Evolutionary conservation across 2,113 vertebrate genomes (phyloP).

Genomic region (Microcebus tavaratra): DNA sequence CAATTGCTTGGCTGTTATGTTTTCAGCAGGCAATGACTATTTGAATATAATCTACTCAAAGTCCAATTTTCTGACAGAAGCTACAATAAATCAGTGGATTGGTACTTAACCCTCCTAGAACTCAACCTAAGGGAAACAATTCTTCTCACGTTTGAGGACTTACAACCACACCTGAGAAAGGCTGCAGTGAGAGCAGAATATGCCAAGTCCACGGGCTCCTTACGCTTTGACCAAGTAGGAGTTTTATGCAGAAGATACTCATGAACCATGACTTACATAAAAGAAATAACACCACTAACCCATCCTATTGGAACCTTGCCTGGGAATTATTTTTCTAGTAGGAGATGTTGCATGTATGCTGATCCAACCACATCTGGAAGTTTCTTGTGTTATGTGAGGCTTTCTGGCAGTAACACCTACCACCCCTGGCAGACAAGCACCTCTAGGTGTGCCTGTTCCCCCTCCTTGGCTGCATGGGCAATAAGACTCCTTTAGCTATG

Average conservation of each 20-base stretch:
- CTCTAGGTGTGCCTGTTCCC: background rate
- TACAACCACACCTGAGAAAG: background rate
- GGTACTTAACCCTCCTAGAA: background rate
- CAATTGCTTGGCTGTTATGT: background rate
- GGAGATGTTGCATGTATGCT: background rate
- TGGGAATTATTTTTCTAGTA: background rate
- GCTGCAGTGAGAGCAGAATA: background rate
- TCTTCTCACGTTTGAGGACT: background rate
- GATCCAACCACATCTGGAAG: background rate
- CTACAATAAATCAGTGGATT: constrained; percentile 23
- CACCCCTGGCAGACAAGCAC: background rate
- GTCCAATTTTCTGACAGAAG: background rate
- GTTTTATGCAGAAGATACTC: constrained; percentile 23
- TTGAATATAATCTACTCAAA: constrained; percentile 38
- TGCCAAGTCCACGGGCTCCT: background rate
- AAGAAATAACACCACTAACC: background rate
- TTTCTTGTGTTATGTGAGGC: background rate
- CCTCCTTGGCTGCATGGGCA: no score
- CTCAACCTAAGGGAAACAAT: background rate
- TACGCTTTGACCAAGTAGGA: background rate
- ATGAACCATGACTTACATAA: background rate
- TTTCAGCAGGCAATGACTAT: constrained; percentile 27
- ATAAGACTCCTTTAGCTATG: background rate
- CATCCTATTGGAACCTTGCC: no score
- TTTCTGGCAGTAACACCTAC: background rate